Conservation (phyloP, 2,888 invertebrate genomes). For the Leptopilina syphax region DNA sequence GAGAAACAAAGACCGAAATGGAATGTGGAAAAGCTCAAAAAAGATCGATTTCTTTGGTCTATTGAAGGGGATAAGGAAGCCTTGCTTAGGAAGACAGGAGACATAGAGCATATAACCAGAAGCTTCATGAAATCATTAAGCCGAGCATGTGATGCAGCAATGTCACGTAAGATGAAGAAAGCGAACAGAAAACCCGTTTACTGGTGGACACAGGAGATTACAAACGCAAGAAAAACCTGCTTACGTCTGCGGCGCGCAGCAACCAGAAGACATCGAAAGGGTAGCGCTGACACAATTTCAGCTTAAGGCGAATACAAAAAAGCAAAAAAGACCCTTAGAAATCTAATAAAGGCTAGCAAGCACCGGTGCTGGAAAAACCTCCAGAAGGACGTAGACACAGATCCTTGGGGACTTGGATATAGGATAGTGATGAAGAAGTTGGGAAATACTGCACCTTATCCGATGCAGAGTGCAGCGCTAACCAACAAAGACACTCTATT, state of each 20-base stretch:
- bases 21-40: background rate
- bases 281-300: background rate
- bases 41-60: background rate
- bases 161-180: constrained; percentile 7
- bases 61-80: background rate
- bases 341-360: background rate
- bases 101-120: background rate
- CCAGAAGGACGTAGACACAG: constrained; percentile 34
- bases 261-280: constrained; percentile 42
- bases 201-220: constrained; percentile 59
- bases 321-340: background rate
- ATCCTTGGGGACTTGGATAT: constrained; percentile 50
- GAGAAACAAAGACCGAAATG: background rate
- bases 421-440: constrained; percentile 47
- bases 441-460: constrained; percentile 19
- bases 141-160: constrained; percentile 43
- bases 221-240: constrained; percentile 52
- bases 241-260: constrained; percentile 44
- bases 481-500: constrained; percentile 33
- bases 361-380: constrained; percentile 42
- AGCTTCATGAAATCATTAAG: background rate
- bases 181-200: constrained; percentile 46
- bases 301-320: background rate
- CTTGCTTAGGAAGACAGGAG: background rate
- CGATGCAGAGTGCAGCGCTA: constrained; percentile 30